phyloP scores from a whole-genome alignment of 2,113 vertebrate genomes.

The Chrysochloris asiatica region DNA sequence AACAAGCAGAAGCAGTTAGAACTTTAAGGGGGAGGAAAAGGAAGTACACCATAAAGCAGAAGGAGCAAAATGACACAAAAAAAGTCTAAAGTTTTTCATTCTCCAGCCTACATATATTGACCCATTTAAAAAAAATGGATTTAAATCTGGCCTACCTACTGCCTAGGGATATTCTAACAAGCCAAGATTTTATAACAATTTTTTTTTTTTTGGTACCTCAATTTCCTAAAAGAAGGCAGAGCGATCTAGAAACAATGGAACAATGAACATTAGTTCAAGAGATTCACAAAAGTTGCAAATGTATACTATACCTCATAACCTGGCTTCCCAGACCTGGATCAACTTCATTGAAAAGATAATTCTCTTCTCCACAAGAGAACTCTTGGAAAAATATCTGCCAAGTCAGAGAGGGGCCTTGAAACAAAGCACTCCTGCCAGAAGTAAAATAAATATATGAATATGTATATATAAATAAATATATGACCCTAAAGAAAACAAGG shows the following conservation, averaged over 20 bases:
- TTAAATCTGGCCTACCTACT: not conserved
- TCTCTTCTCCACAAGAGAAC: not conserved
- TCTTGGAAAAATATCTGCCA: not conserved
- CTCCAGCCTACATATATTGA: not conserved
- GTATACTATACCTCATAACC: not conserved
- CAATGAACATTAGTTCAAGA: not conserved
- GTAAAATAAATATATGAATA: fast-evolving
- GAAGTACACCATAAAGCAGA: constrained; percentile 54
- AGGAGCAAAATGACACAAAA: constrained; percentile 65
- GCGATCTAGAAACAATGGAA: not conserved
- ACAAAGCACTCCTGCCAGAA: not conserved
- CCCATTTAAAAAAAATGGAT: not conserved
- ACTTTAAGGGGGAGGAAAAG: constrained; percentile 59
- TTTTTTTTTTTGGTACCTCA: not conserved
- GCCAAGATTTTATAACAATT: not conserved
- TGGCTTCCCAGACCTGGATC: not conserved
- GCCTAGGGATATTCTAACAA: not conserved
- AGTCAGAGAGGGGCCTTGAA: not conserved
- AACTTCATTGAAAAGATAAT: not conserved
- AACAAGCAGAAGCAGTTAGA: constrained; percentile 66
- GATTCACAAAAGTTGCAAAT: not conserved
- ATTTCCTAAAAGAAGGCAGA: not conserved
- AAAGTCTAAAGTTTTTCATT: constrained; percentile 8
- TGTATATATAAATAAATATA: too few species aligned
- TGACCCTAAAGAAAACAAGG: not conserved